Base-by-base conservation (phyloP, 2,888 invertebrate species). In the Drosophila emarginata region DNA sequence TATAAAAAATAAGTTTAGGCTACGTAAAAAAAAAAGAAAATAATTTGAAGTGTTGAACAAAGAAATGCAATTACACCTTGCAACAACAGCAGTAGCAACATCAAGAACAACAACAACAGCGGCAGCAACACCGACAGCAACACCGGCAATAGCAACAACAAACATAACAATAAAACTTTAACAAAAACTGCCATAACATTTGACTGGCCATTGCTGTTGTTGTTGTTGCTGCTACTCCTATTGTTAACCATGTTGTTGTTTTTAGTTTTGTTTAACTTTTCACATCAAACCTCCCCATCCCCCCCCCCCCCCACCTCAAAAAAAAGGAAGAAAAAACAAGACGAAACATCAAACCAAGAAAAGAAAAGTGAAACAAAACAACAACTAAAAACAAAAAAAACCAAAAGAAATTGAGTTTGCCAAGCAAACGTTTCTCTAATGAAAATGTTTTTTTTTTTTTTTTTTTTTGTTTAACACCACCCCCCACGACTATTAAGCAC, bases 11-110 rank as follows among this genome's bases (percentile, higher is more conserved):
- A 70, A 76, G 76, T 85, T 71, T 74, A 83, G 74, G 77, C 79
- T 67, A 83, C 72, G 72, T 78, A 84, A 78, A 67, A 73, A 78
- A 23, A 67, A 73, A 78, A 23, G 2, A 23, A 32, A 78, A 74
- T 72, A 86, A 88, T 78, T 88, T 88, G 60, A 82, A 85, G 78
- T 87, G 84, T 76, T 89, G 67, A 79, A 74, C 89, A 73, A 89
- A 89, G 84, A 85, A 85, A 89, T 85, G 84, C 89, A 85, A 85
- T 85, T 85, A 85, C 89, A 72, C 69, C 72, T 87, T 84, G 85
- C 82, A 87, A 66, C 74, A 65, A 72, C 72, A 74, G 71, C 32
- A 32, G 85, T 88, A 87, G 67, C 74, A 65, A n/a, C 65, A 45
- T 2, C 45, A 21, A 3, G 5, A 45, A 4, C 45, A 18, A 4